These are phyloP conservation scores for Tenebrio molitor DNA, from an alignment of 1,140 invertebrate species.

Conservation along the genomic window DNA sequence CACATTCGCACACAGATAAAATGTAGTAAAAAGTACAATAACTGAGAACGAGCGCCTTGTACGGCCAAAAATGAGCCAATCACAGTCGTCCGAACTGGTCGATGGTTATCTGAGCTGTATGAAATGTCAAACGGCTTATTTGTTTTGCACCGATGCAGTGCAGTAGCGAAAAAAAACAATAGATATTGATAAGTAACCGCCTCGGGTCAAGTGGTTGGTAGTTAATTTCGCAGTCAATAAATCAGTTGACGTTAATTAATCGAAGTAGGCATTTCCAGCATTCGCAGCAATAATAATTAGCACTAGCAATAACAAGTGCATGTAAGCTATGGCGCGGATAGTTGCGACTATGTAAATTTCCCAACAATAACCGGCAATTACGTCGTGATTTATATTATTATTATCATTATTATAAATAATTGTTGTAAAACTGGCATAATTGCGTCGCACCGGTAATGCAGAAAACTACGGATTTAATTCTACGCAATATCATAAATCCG, in stretches of 20 bases:
- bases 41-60: no score
- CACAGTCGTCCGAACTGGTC: no score
- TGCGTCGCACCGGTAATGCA: slow-evolving; percentile 3
- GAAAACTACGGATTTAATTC: not conserved
- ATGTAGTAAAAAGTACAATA: no score
- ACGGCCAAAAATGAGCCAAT: no score
- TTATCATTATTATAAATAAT: slow-evolving; percentile 40
- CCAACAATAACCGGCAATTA: slow-evolving; percentile 34
- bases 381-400: slow-evolving; percentile 36
- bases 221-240: slow-evolving; percentile 38
- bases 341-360: slow-evolving; percentile 36
- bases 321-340: not conserved
- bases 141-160: no score
- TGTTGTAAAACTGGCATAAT: slow-evolving; percentile 20
- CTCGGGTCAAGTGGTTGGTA: slow-evolving; percentile 9
- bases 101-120: no score
- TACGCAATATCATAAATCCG: slow-evolving; percentile 13
- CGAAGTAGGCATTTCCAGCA: slow-evolving; percentile 33
- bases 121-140: no score
- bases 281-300: slow-evolving; percentile 29
- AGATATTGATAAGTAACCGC: slow-evolving; percentile 23
- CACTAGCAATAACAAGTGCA: not conserved
- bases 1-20: no score
- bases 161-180: slow-evolving; percentile 12
- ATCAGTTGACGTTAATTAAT: slow-evolving; percentile 21